A percentile compares a stretch with the other conserved stretches of the same genome.
phyloP scores from a whole-genome alignment of 2,797 vertebrate genomes.

The Psittacula derbiana region DNA sequence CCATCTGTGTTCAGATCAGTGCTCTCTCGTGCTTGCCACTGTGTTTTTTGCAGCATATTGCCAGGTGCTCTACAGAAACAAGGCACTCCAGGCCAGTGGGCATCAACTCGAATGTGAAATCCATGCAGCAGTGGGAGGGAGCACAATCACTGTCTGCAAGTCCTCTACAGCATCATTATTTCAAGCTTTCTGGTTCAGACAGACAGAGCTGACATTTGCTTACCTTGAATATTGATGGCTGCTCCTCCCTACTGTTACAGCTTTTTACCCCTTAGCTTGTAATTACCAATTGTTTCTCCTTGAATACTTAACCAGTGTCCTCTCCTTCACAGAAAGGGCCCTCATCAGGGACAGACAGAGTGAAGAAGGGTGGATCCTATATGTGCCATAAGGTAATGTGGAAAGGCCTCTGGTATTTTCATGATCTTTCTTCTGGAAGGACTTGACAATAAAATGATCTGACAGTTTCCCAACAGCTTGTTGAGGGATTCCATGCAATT shows the following conservation, averaged over 20 bases:
- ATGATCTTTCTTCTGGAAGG: neutral
- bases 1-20: neutral
- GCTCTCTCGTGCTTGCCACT: no score
- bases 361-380: constrained; percentile 99
- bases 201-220: neutral
- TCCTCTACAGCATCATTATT: neutral
- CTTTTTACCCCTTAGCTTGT: neutral
- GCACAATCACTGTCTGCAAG: neutral
- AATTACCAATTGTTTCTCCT: neutral
- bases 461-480: neutral
- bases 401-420: neutral
- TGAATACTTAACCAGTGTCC: neutral
- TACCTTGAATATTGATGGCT: neutral
- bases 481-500: neutral
- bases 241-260: neutral
- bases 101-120: neutral
- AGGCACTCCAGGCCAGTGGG: neutral
- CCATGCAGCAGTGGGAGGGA: neutral
- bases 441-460: neutral
- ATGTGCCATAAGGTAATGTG: constrained; percentile 95
- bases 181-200: neutral
- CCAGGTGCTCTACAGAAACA: neutral
- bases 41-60: fast-evolving
- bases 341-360: constrained; percentile 84
- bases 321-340: constrained; percentile 84